Evolutionary conservation across 2,888 invertebrate species (phyloP), one percentile per base, ranked within the genome.

Genomic region (Dicyrtoma fusca): DNA sequence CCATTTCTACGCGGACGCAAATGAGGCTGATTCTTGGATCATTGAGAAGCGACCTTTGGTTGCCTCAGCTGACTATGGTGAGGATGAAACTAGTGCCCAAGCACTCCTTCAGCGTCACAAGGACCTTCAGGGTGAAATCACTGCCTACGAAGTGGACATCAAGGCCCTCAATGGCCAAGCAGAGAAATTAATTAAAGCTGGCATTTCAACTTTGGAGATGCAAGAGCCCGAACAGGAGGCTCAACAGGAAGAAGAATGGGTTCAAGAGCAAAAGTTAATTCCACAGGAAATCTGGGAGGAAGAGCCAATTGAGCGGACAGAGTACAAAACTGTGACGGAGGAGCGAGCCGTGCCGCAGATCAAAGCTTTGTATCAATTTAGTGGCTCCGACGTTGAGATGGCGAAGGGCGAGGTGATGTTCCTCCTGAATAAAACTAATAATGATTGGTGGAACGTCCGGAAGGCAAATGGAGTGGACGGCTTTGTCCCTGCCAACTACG

Each of bases 361-460:
- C 69, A 84, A 83, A 75, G 85, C 85, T 11, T 85, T 94, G 63
- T 97, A 97, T 85, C 90, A 92, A 14, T 98, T 96, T 87, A 90
- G 88, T 69, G 97, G 97, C 0, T 94, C 95, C 82, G 96, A 95
- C 61, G 93, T 97, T 86, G 89, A 90, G 63, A 93, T 96, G 89
- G 88, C 88, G 69, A 97, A 97, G 84, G 94, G 94, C 69, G 96
- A 97, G 85, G 87, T 90, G 1, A 93, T 98, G 92, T 91, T 95
- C 82, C 87, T 99, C 0, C 88, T 98, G 76, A 94, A 92, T 83
- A 95, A 95, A 85, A 96, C 95, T 8, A 98, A 97, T 85, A 90
- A 92, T 0, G 99, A 99, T 84, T 98, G 98, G 98, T 99, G 99
- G 99, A 94, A 94, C 81, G 94, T 97, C n/a, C 87, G 95, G 14